phyloP scores from a whole-genome alignment of 2,113 vertebrate genomes.

The Ctenomys sociabilis region DNA sequence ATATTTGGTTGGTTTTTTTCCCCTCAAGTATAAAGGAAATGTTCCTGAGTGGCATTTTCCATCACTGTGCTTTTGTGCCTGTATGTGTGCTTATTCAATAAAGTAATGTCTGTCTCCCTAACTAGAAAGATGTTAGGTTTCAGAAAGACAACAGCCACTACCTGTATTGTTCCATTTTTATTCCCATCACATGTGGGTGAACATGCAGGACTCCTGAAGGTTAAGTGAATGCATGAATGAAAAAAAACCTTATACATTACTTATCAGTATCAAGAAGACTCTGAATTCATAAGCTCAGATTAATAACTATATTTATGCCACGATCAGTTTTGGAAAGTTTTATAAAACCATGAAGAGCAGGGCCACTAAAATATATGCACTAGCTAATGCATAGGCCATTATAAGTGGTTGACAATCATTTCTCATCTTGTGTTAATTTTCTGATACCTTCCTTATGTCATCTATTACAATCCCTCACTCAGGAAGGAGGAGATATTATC shows the following conservation, averaged over 20 bases:
- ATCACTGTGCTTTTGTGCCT: background rate
- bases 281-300: slow-evolving; percentile 14
- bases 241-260: background rate
- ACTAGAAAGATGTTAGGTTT: background rate
- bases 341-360: background rate
- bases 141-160: background rate
- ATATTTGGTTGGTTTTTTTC: background rate
- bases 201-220: background rate
- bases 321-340: slow-evolving; percentile 36
- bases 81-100: background rate
- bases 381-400: background rate
- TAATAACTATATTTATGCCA: background rate
- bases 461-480: background rate
- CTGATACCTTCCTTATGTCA: background rate
- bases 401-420: background rate
- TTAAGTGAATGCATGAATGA: background rate
- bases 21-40: background rate
- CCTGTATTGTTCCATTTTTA: background rate
- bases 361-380: background rate
- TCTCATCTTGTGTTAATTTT: slow-evolving; percentile 28
- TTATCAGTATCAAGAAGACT: background rate
- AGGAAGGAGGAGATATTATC: background rate
- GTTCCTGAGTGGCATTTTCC: background rate
- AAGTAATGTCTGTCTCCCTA: background rate
- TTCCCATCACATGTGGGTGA: background rate